Evolutionary conservation across 2,797 vertebrate genomes (phyloP), one percentile per base, ranked within the genome.

Genomic region (Sebastes iracundus): DNA sequence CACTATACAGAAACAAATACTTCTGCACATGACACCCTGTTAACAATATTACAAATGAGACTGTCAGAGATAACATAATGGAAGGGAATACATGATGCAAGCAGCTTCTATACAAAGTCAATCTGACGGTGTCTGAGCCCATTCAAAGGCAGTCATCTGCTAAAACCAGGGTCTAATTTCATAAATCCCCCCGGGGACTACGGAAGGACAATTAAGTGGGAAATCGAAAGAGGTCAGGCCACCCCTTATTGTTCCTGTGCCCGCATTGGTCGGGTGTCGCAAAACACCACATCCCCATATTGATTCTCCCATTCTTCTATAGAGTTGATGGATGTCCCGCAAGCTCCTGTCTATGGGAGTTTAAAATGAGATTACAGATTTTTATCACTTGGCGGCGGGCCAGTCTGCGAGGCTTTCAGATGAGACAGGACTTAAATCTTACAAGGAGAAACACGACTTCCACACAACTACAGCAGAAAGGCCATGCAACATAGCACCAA

Each of bases 281-380:
- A 86, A 90, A 88, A 88, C 81, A 88, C 81, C 83, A 84, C 85
- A 90, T 91, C 85, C 89, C 58, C 28, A 22, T 94, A 95, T 95
- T 92, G 94, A 94, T 95, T 93, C 84, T 79, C 81, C 72, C 79
- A 83, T 91, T 91, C 82, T 88, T 83, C 92, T 83, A 63, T 38
- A 82, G 75, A 86, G 52, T 72, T 94, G 93, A 95, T 93, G 90
- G 91, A 95, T 94, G 90, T 92, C 88, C 83, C 87, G 81, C 89
- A 80, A 90, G 88, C 72, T 80, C 75, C 86, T 77, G 87, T 93
- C 93, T 92, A 89, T 90, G 84, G 80, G 82, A 93, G 88, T 91
- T 94, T 92, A 95, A 94, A 95, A 94, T 91, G 87, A 94, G 90
- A 95, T 94, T 94, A 95, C 92, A 89, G 93, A 95, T 94, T 95